Percentiles rank a stretch among this genome's conserved stretches.
Conservation (phyloP, 2,113 vertebrate genomes). For the Sakesphorus luctuosus region DNA sequence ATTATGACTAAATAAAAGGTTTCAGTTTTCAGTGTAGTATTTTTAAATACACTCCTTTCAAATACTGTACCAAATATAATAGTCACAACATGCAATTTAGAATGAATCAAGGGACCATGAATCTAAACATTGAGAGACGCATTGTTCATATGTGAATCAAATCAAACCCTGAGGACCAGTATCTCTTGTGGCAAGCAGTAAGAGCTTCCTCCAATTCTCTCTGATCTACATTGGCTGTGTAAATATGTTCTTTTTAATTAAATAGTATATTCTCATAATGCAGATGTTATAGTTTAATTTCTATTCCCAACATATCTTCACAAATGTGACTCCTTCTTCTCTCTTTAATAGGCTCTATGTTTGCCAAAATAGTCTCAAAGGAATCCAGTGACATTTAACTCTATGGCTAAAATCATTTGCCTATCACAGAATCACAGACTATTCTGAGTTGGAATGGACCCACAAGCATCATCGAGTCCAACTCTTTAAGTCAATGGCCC, state of each 20-base stretch:
- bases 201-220: background rate
- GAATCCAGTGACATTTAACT: background rate
- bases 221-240: background rate
- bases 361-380: conserved; percentile 2
- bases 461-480: too few species aligned
- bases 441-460: too few species aligned
- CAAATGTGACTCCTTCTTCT: background rate
- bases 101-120: background rate
- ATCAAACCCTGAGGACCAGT: background rate
- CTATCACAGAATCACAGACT: too few species aligned
- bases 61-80: background rate
- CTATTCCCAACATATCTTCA: background rate
- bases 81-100: background rate
- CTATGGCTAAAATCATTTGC: background rate
- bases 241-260: background rate
- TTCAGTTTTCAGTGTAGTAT: background rate
- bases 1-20: conserved; percentile 9
- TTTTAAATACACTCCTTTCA: background rate
- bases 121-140: background rate
- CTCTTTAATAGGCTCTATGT: background rate
- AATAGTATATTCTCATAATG: background rate
- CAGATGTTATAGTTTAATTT: background rate
- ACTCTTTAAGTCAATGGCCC: too few species aligned
- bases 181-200: background rate
- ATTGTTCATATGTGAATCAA: background rate